Evolutionary conservation across 2,113 vertebrate species (phyloP).

Genomic region (Cynopterus brachyotis): DNA sequence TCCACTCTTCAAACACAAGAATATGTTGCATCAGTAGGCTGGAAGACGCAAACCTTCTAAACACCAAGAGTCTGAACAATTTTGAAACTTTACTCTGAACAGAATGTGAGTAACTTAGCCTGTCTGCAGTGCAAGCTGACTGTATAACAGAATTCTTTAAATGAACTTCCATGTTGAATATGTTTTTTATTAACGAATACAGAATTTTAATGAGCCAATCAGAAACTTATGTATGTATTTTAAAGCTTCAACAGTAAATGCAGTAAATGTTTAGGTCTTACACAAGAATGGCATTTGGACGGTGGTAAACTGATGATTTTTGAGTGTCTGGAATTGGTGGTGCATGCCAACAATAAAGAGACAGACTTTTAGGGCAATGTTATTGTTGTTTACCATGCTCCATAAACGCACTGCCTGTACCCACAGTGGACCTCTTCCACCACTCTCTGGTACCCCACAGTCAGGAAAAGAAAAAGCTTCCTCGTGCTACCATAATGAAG

Average conservation of each 20-base stretch:
- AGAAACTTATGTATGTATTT: not conserved
- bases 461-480: not conserved
- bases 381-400: not conserved
- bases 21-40: too few relatives aligned
- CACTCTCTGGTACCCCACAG: not conserved
- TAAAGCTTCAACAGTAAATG: not conserved
- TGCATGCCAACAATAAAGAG: not conserved
- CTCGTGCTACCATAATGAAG: not conserved
- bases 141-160: too few relatives aligned
- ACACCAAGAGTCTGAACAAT: not conserved
- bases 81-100: not conserved
- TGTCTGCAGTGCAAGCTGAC: too few relatives aligned
- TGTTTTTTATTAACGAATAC: not conserved
- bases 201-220: not conserved
- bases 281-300: not conserved
- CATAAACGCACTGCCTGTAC: not conserved
- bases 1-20: not conserved
- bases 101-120: not conserved
- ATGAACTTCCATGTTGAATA: not conserved
- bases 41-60: not conserved
- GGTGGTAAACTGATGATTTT: not conserved
- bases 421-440: too few relatives aligned
- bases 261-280: not conserved
- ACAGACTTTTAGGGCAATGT: not conserved
- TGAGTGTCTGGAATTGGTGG: not conserved